Evolutionary conservation across 2,113 vertebrate species (phyloP).

Genomic region (Lycaon pictus): DNA sequence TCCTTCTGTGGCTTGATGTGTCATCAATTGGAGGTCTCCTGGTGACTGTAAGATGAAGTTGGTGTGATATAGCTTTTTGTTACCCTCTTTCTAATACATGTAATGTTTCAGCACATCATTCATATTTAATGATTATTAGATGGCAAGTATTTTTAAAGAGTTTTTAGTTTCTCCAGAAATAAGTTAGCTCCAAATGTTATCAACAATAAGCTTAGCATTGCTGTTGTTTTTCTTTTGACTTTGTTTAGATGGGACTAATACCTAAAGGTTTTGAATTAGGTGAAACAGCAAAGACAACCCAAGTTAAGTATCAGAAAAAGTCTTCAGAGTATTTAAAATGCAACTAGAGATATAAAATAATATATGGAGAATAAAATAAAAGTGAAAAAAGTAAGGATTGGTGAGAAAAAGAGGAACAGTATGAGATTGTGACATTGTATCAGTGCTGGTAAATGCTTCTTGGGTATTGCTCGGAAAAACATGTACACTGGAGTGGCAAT

Average conservation of each 20-base stretch:
- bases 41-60: conserved; percentile 15
- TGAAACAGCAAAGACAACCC: not conserved
- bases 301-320: not conserved
- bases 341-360: not conserved
- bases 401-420: not conserved
- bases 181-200: not conserved
- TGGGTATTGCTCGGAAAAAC: not conserved
- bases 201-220: not conserved
- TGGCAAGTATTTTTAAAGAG: not conserved
- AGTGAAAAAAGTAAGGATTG: conserved; percentile 15
- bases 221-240: conserved; percentile 25
- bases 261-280: not conserved
- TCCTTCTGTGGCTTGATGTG: not conserved
- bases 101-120: not conserved
- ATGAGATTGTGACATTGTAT: not conserved
- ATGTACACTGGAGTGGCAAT: not conserved
- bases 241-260: not conserved
- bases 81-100: not conserved
- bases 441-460: not conserved
- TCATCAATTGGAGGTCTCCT: conserved; percentile 22
- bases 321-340: not conserved
- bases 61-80: not conserved
- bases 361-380: not conserved
- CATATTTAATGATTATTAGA: not conserved
- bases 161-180: conserved; percentile 19